Base-by-base conservation (phyloP, 2,888 invertebrate species). In the Arenicola marina region DNA sequence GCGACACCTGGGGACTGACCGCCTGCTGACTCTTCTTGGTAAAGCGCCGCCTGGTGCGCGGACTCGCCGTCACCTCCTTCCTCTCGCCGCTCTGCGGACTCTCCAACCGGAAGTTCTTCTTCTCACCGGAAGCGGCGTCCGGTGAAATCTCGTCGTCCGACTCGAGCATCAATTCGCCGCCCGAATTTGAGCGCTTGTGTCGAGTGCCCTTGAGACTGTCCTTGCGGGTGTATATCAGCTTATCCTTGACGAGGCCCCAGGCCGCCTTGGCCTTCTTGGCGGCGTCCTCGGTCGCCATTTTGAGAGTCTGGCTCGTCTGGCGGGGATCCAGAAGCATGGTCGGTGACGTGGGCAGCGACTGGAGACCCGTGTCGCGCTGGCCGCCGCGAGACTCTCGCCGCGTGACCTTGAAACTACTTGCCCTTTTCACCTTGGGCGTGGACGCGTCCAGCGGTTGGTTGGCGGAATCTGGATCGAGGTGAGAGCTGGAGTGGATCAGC, bases 191-290 rank as follows among this genome's bases (percentile, higher is more conserved):
- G n/a, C n/a, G n/a, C n/a, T n/a, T n/a, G n/a, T n/a, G n/a, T n/a
- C n/a, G n/a, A n/a, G n/a, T n/a, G 73, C 24, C 70, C 67, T 67
- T 81, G 76, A 48, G 74, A 73, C 51, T 75, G 66, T 66, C 77
- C 61, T 73, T 73, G 58, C 89, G 86, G 0, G 89, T 89, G 76
- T 90, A 89, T 66, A 91, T 89, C 62, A 91, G 91, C n/a, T n/a
- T n/a, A 75, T 90, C 89, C 67, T 90, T 89, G 85, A 91, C 89
- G 82, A 90, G 89, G 0, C 89, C 89, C 91, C 91, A 91, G 0
- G 90, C 89, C n/a, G 89, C 51, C 45, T 45, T 65, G 18, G 63
- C 56, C 34, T 55, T 60, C 38, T 33, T 54, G 26, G 24, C 38
- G 33, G 56, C 48, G 15, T 56, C 63, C 21, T 11, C 4, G 29